Evolutionary conservation across 2,113 vertebrate species (phyloP).

Genomic region (Hemichromis elongatus): DNA sequence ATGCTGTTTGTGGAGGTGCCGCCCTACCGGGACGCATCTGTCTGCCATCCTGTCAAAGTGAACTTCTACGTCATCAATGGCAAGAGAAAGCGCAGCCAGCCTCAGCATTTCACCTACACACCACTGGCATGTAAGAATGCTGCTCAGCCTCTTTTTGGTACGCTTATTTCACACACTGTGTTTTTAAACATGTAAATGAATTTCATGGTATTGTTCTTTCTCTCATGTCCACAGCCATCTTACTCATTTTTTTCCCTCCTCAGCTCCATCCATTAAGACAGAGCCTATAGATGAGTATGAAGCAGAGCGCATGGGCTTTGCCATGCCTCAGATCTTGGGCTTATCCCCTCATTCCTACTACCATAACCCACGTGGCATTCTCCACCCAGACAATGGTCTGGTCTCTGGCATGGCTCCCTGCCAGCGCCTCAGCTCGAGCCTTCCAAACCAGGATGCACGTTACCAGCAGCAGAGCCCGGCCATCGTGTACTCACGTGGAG

Average conservation of each 20-base stretch:
- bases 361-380: conserved; percentile 77
- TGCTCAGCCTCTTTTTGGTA: background rate
- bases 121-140: conserved; percentile 81
- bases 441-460: conserved; percentile 73
- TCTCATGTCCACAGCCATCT: background rate
- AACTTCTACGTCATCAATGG: conserved; percentile 97
- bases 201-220: background rate
- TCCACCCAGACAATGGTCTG: conserved; percentile 80
- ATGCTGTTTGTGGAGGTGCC: conserved; percentile 96
- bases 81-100: conserved; percentile 94
- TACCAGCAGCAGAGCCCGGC: conserved; percentile 88
- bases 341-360: conserved; percentile 85
- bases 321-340: conserved; percentile 82
- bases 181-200: background rate
- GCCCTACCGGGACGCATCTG: conserved; percentile 84
- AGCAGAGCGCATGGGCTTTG: conserved; percentile 80
- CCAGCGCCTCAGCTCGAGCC: conserved; percentile 83
- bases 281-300: conserved; percentile 94
- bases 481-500: conserved; percentile 83
- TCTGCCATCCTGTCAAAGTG: conserved; percentile 84
- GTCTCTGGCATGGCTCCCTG: conserved; percentile 85
- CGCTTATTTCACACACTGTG: background rate
- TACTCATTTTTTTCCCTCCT: accelerated
- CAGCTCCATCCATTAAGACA: conserved; percentile 95
- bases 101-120: conserved; percentile 90